Conservation (phyloP, 2,797 vertebrate genomes). For the Podargus strigoides region DNA sequence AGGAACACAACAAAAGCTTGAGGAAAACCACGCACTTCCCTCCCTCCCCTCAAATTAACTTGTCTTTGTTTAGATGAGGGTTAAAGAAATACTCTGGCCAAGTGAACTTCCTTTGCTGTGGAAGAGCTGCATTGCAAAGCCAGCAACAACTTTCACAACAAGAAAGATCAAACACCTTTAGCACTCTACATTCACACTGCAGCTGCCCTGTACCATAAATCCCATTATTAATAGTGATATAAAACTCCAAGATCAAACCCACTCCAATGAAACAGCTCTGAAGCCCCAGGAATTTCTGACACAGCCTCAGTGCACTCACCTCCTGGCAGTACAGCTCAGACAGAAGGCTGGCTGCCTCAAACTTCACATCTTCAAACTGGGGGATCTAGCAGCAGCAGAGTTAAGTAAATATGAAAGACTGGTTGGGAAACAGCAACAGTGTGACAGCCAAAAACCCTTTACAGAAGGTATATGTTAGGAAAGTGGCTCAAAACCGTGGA, state of each 20-base stretch:
- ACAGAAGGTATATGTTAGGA: accelerated
- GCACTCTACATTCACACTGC: accelerated
- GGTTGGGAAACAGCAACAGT: background rate
- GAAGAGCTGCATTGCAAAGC: accelerated
- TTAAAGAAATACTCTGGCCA: background rate
- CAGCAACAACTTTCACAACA: background rate
- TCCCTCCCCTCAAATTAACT: too few relatives aligned
- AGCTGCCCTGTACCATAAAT: too few relatives aligned
- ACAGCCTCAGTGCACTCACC: conserved; percentile 72
- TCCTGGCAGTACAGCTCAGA: conserved; percentile 98
- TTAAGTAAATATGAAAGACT: conserved; percentile 66
- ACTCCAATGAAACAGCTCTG: too few relatives aligned
- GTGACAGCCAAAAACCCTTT: accelerated
- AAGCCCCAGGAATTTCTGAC: background rate
- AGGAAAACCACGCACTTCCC: background rate
- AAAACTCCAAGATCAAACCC: accelerated
- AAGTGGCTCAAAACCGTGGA: accelerated
- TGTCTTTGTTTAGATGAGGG: accelerated
- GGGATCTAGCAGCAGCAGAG: conserved; percentile 77
- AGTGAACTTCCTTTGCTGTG: background rate
- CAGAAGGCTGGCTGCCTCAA: conserved; percentile 96
- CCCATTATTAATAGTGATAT: accelerated
- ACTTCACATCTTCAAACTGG: conserved; percentile 98
- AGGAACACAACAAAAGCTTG: background rate
- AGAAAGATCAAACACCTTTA: accelerated